Percentiles rank a stretch among this genome's conserved stretches.
Conservation (phyloP, 2,113 vertebrate species). For the Pica pica region DNA sequence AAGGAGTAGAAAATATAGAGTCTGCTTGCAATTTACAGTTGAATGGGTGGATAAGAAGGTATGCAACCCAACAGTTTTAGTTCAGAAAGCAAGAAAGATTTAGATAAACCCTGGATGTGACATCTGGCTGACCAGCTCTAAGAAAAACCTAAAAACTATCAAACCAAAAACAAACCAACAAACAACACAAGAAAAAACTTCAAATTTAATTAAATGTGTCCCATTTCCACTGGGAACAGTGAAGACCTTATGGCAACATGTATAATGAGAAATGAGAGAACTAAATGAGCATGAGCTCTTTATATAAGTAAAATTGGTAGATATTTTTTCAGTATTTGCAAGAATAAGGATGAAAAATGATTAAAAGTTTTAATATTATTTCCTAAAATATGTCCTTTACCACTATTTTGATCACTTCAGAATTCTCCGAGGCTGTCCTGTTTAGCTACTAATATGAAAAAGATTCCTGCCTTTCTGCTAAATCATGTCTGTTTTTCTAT, state of each 20-base stretch:
- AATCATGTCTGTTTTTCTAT: not conserved
- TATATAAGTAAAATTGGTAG: not conserved
- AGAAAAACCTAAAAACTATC: not conserved
- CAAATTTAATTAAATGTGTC: not conserved
- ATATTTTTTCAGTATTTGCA: not conserved
- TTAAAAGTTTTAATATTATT: not conserved
- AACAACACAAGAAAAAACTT: not conserved
- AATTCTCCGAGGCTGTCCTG: not conserved
- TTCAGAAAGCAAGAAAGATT: not conserved
- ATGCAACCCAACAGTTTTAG: not conserved
- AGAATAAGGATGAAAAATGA: not conserved
- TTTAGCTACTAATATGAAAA: not conserved
- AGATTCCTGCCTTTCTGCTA: not conserved
- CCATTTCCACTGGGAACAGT: not conserved
- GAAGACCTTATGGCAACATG: not conserved
- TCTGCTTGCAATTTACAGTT: not conserved
- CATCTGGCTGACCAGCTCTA: not conserved
- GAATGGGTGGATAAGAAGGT: not conserved
- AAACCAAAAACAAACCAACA: not conserved
- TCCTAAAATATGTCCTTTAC: not conserved
- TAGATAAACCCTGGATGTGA: not conserved
- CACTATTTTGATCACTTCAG: not conserved
- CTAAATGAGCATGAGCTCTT: not conserved
- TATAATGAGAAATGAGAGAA: not conserved
- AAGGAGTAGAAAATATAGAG: not conserved